Conservation (phyloP, 2,888 invertebrate genomes). For the Lepidochitona cinerea region DNA sequence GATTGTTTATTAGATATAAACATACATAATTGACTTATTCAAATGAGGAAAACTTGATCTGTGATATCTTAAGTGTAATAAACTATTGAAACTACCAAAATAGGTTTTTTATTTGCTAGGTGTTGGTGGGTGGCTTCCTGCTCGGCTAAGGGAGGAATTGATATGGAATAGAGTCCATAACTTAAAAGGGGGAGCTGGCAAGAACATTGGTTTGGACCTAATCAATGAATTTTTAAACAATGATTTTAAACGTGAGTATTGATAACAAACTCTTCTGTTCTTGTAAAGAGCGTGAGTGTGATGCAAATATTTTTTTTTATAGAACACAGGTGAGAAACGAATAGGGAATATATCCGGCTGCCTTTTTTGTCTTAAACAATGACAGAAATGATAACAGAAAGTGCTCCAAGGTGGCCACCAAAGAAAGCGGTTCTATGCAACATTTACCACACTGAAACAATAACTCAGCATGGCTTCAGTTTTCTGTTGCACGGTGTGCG, state of each 20-base stretch:
- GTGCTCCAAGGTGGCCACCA: neutral
- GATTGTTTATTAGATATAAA: too few species aligned
- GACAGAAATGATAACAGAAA: neutral
- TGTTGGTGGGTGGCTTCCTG: neutral
- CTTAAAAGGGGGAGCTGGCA: neutral
- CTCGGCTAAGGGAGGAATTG: neutral
- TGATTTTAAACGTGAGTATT: neutral
- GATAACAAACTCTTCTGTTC: neutral
- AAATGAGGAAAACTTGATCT: too few species aligned
- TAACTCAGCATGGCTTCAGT: too few species aligned
- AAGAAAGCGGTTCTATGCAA: neutral
- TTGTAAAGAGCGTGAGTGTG: neutral
- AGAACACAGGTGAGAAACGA: too few species aligned
- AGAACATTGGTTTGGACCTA: neutral
- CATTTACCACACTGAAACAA: too few species aligned
- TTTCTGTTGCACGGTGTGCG: too few species aligned
- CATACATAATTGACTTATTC: too few species aligned
- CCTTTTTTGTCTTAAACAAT: too few species aligned
- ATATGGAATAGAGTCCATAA: neutral
- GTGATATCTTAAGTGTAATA: too few species aligned
- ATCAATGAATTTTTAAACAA: neutral
- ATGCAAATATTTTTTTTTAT: neutral
- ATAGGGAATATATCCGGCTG: too few species aligned
- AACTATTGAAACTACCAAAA: too few species aligned
- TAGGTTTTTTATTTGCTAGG: too few species aligned